These are phyloP conservation scores for Ramphastos sulfuratus DNA, from an alignment of 2,113 vertebrate species.

Conservation along the genomic window DNA sequence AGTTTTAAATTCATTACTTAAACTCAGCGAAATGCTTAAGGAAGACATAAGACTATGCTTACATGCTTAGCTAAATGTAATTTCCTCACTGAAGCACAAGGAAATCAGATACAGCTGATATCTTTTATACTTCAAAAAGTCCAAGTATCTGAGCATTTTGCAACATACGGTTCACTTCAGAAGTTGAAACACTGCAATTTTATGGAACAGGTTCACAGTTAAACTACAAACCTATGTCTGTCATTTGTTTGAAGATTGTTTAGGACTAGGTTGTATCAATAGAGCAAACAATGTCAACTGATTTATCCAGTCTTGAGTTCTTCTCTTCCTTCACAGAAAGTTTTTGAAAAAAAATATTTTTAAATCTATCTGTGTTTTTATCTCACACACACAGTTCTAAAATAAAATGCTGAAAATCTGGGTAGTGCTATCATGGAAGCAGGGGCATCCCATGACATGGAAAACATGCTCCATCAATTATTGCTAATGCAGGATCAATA, in stretches of 20 bases:
- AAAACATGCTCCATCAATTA: background rate
- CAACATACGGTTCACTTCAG: background rate
- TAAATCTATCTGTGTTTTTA: background rate
- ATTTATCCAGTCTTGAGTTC: background rate
- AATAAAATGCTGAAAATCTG: background rate
- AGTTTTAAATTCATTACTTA: background rate
- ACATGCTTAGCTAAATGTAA: background rate
- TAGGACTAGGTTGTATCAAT: background rate
- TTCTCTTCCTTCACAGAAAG: constrained; percentile 32
- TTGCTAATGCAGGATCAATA: background rate
- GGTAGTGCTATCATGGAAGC: background rate
- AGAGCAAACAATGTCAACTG: background rate
- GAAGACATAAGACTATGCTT: background rate
- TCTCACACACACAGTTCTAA: background rate
- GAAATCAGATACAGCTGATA: background rate
- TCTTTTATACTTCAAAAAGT: background rate
- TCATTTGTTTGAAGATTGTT: background rate
- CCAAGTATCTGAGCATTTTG: constrained; percentile 5
- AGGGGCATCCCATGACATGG: background rate
- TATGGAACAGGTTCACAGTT: background rate
- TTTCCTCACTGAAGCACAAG: background rate
- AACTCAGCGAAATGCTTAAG: background rate
- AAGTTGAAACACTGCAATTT: background rate
- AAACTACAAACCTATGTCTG: background rate
- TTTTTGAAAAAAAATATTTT: constrained; percentile 27